Evolutionary conservation across 2,797 vertebrate species (phyloP).

Genomic region (Linurgus olivaceus): DNA sequence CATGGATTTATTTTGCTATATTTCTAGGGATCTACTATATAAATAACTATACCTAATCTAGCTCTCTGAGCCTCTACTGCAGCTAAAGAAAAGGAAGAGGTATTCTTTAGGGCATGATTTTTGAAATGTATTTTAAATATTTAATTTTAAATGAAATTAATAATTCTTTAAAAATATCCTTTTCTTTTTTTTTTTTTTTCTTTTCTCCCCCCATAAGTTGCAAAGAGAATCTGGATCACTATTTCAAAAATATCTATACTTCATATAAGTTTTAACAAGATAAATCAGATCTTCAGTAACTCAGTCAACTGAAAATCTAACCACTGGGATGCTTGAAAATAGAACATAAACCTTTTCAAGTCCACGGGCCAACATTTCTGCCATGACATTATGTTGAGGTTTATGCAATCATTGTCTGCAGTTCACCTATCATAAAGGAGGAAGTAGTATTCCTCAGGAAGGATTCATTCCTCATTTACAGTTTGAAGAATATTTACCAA

Average conservation of each 20-base stretch:
- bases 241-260: neutral
- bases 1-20: neutral
- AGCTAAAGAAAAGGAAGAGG: neutral
- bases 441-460: neutral
- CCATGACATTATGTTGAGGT: neutral
- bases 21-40: neutral
- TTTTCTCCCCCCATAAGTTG: fast-evolving
- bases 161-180: neutral
- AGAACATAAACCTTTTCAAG: neutral
- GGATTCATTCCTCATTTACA: neutral
- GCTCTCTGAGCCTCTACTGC: neutral
- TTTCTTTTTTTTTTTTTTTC: neutral
- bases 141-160: neutral
- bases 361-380: neutral
- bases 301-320: neutral
- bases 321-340: neutral
- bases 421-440: neutral
- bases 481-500: neutral
- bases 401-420: neutral
- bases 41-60: neutral
- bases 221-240: neutral
- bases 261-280: neutral
- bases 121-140: neutral
- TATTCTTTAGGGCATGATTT: neutral
- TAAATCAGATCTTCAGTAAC: neutral